These are phyloP conservation scores for Macrochelys suwanniensis DNA, from an alignment of 2,797 vertebrate species.

Conservation along the genomic window DNA sequence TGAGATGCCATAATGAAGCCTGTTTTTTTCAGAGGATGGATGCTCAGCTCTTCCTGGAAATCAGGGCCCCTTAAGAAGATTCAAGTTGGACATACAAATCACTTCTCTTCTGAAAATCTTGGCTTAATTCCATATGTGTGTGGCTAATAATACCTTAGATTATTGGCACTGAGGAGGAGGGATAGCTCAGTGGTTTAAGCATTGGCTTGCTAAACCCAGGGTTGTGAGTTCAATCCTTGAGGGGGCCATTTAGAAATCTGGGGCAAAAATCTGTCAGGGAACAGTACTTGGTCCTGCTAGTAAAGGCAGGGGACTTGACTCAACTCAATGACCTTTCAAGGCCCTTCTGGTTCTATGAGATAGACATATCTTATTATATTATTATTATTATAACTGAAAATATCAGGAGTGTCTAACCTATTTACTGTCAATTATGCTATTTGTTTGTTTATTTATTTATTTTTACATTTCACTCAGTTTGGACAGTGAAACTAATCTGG, in stretches of 20 bases:
- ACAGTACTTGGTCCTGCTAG: too few relatives aligned
- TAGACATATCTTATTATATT: too few relatives aligned
- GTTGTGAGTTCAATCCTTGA: too few relatives aligned
- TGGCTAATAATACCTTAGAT: conserved; percentile 12
- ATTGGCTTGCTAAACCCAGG: too few relatives aligned
- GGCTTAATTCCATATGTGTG: background rate
- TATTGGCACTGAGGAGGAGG: background rate
- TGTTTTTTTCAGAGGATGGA: background rate
- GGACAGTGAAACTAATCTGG: conserved; percentile 19
- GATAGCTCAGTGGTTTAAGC: too few relatives aligned
- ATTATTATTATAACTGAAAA: background rate
- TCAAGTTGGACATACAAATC: conserved; percentile 16
- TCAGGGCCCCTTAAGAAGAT: background rate
- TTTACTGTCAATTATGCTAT: background rate
- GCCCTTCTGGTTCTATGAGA: too few relatives aligned
- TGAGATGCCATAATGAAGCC: conserved; percentile 6
- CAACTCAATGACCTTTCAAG: too few relatives aligned
- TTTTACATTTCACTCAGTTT: background rate
- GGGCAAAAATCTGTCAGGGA: too few relatives aligned
- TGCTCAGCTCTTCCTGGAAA: conserved; percentile 8
- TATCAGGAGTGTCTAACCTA: background rate
- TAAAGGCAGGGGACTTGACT: too few relatives aligned
- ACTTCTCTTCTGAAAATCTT: conserved; percentile 10
- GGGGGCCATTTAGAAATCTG: too few relatives aligned
- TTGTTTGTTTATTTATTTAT: background rate